Evolutionary conservation across 64 coral and sea anemone species (phyloP).

Genomic region (Platygyra sinensis): DNA sequence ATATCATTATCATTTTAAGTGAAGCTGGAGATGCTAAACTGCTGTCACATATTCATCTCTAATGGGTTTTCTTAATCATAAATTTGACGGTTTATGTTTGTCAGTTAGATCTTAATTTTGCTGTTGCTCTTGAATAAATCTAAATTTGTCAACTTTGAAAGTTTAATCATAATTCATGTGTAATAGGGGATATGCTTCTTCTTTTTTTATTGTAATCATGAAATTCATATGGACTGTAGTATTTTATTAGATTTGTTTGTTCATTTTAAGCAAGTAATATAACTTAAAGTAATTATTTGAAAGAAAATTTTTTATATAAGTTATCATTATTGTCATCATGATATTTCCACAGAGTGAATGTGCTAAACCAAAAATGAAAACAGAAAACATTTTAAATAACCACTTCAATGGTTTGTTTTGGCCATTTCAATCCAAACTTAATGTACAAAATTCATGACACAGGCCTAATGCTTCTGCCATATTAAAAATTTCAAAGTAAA

Average conservation of each 20-base stretch:
- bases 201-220: background rate
- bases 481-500: conserved; percentile 2
- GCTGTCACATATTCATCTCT: background rate
- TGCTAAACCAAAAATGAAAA: background rate
- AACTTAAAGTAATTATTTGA: background rate
- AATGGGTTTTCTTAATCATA: background rate
- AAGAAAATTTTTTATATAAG: background rate
- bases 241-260: background rate
- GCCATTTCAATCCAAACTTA: background rate
- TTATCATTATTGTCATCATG: background rate
- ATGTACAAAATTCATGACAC: background rate
- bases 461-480: background rate
- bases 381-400: background rate
- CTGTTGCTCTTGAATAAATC: background rate
- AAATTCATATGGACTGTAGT: background rate
- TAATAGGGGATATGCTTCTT: background rate
- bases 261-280: background rate
- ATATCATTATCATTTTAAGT: background rate
- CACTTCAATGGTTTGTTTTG: background rate
- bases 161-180: background rate
- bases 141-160: background rate
- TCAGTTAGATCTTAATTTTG: background rate
- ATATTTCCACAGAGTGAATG: background rate
- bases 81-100: background rate
- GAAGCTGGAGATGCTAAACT: background rate